Conservation (phyloP, 2,888 invertebrate species). For the Caenorhabditis sp. region DNA sequence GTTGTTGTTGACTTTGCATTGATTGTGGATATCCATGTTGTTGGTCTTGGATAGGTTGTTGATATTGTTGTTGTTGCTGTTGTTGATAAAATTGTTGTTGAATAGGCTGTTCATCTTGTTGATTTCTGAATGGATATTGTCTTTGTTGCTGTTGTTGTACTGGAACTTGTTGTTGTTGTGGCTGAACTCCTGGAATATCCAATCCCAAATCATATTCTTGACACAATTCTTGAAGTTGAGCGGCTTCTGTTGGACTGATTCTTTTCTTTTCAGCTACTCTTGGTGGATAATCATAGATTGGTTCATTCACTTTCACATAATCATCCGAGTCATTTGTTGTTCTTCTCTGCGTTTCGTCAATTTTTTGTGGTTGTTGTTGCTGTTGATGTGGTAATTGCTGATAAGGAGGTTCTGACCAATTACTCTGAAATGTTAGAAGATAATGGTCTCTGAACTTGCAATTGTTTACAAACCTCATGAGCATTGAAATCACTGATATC, state of each 20-base stretch:
- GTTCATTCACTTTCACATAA: slow-evolving; percentile 53
- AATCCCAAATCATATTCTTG: slow-evolving; percentile 55
- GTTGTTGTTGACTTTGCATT: not conserved
- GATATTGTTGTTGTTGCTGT: not conserved
- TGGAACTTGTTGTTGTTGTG: slow-evolving; percentile 7
- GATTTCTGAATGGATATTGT: slow-evolving; percentile 5
- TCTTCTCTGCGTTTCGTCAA: slow-evolving; percentile 28
- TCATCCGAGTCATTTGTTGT: slow-evolving; percentile 54
- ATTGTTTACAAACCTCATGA: slow-evolving; percentile 26
- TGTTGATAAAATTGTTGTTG: slow-evolving; percentile 1
- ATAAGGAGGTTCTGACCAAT: not conserved
- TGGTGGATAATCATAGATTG: slow-evolving; percentile 48
- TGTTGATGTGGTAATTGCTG: not conserved
- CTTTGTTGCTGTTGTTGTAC: slow-evolving; percentile 2
- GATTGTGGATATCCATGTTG: not conserved
- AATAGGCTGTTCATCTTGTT: not conserved
- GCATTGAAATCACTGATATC: slow-evolving; percentile 51
- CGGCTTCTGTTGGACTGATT: slow-evolving; percentile 51
- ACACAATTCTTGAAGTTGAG: slow-evolving; percentile 46
- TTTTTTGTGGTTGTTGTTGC: not conserved
- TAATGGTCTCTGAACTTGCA: slow-evolving; percentile 7
- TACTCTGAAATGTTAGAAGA: not conserved
- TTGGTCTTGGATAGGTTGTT: not conserved
- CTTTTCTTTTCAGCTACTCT: slow-evolving; percentile 12
- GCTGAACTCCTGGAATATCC: slow-evolving; percentile 42